These are phyloP conservation scores for Lamprotornis superbus DNA, from an alignment of 2,113 vertebrate species.

Conservation along the genomic window DNA sequence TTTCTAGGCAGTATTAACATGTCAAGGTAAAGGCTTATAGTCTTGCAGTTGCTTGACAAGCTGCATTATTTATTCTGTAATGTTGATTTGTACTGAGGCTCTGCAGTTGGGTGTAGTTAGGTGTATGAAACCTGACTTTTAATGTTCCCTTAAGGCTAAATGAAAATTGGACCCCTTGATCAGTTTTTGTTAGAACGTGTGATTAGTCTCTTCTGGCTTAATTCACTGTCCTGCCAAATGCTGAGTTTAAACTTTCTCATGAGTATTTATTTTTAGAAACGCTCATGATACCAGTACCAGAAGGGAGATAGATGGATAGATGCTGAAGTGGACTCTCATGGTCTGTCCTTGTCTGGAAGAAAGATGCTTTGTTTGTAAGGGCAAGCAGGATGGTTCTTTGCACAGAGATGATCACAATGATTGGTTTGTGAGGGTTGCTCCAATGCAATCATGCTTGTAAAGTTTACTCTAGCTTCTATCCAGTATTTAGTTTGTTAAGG, in stretches of 20 bases:
- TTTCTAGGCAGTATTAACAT: not conserved
- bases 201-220: not conserved
- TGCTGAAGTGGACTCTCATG: not conserved
- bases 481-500: conserved; percentile 55
- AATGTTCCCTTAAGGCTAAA: not conserved
- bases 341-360: not conserved
- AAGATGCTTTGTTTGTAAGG: conserved; percentile 27
- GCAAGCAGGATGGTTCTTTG: not conserved
- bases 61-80: not conserved
- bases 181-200: not conserved
- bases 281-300: not conserved
- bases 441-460: not conserved
- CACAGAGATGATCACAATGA: not conserved
- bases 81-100: not conserved
- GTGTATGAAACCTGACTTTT: not conserved
- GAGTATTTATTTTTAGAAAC: conserved; percentile 14
- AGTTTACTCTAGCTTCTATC: conserved; percentile 33
- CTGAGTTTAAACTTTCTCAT: not conserved
- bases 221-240: not conserved
- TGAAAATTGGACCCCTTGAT: not conserved
- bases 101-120: not conserved
- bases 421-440: conserved; percentile 15
- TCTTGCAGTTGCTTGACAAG: not conserved
- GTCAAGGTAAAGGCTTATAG: not conserved
- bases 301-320: not conserved